Evolutionary conservation across 2,113 vertebrate species (phyloP).

Genomic region (Bambusicola thoracicus): DNA sequence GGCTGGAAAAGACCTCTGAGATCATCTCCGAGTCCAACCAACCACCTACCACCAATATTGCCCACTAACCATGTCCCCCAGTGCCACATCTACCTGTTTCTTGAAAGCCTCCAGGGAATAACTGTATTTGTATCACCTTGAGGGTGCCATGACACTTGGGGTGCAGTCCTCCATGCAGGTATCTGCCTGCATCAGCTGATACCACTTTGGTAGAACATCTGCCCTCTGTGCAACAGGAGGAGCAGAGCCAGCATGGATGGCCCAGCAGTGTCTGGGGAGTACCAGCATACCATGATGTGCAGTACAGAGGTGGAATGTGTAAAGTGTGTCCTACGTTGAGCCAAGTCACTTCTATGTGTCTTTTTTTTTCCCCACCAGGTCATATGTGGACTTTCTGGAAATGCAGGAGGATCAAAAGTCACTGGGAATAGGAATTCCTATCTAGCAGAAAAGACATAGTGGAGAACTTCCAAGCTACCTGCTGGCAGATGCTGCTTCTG

Average conservation of each 20-base stretch:
- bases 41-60: too few relatives aligned
- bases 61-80: too few relatives aligned
- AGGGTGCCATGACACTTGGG: fast-evolving
- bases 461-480: neutral
- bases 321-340: neutral
- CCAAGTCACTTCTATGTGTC: fast-evolving
- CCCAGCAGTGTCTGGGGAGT: fast-evolving
- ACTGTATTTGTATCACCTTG: neutral
- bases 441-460: neutral
- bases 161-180: neutral
- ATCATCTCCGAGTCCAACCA: too few relatives aligned
- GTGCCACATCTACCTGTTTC: too few relatives aligned
- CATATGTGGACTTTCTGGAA: neutral
- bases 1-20: too few relatives aligned
- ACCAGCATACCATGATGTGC: neutral
- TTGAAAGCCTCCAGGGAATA: neutral
- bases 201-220: neutral
- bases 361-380: neutral
- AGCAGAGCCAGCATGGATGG: neutral
- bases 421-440: neutral
- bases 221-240: too few relatives aligned
- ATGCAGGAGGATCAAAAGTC: neutral
- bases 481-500: neutral
- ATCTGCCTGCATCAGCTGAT: neutral
- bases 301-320: too few relatives aligned